A percentile compares a stretch with the other conserved stretches of the same genome.
Conservation (phyloP, 2,888 invertebrate genomes). For the Elaeidobius kamerunicus region DNA sequence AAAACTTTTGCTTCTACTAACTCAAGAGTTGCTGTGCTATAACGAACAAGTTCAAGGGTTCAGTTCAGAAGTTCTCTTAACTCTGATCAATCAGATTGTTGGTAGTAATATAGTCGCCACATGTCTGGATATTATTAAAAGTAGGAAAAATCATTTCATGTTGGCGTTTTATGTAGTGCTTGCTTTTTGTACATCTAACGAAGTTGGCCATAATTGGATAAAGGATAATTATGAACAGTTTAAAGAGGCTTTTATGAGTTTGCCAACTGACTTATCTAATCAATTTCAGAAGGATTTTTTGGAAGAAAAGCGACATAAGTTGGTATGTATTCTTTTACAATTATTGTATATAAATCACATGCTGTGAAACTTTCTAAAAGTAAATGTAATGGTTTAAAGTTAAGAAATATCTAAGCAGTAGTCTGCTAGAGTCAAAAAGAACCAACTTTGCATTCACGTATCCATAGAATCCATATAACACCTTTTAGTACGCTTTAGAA, state of each 20-base stretch:
- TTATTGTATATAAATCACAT: not conserved
- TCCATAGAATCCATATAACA: no score
- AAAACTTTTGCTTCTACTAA: constrained; percentile 19
- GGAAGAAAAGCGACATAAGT: constrained; percentile 31
- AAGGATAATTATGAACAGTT: constrained; percentile 38
- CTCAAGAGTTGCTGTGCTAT: constrained; percentile 32
- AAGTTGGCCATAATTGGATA: constrained; percentile 36
- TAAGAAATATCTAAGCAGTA: no score
- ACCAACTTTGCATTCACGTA: no score
- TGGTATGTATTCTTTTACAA: constrained; percentile 11
- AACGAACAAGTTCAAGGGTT: constrained; percentile 33
- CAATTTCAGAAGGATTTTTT: constrained; percentile 31
- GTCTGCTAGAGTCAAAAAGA: no score
- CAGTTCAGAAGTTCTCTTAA: constrained; percentile 23
- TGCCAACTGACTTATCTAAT: constrained; percentile 30
- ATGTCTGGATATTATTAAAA: constrained; percentile 35
- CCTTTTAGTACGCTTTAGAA: not conserved
- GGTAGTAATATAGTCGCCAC: constrained; percentile 27
- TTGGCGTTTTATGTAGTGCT: constrained; percentile 24
- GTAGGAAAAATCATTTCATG: constrained; percentile 17
- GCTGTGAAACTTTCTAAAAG: no score
- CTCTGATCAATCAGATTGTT: constrained; percentile 29
- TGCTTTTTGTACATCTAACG: constrained; percentile 23
- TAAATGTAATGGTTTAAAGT: no score
- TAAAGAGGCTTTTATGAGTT: constrained; percentile 34